Evolutionary conservation across 2,888 invertebrate genomes (phyloP), one percentile per base, ranked within the genome.

Genomic region (Spodoptera littoralis): DNA sequence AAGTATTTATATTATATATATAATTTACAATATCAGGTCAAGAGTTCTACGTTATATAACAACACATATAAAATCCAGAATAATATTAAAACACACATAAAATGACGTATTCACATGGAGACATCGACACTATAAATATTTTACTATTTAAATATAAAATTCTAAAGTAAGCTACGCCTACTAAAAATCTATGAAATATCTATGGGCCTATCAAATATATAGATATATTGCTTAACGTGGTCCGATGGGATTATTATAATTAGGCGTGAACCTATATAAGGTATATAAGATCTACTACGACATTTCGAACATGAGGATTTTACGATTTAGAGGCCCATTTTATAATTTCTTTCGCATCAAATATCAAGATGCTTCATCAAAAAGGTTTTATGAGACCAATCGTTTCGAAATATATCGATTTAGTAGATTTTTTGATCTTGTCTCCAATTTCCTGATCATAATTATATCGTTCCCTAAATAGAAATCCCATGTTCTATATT

Each of bases 181-280:
- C 88, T 79, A 81, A 84, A 65, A 81, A 77, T 83, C 87, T 92
- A 90, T 86, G 88, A 88, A 88, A 85, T 84, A 83, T 82, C 86
- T 89, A 84, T 88, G 88, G 88, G 87, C 82, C 88, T 92, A 92
- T 89, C 82, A 89, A 89, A 90, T 89, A 90, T 88, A 90, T 83
- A 91, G 76, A 88, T 87, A 89, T 93, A 93, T 94, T 94, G 94
- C 93, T 94, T 93, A 92, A 89, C 87, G 84, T 94, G 94, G 93
- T 94, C 93, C 94, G 84, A 92, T 91, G 91, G 92, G 90, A 87
- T 90, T 87, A 86, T 89, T 88, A 88, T 84, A 83, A 83, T 87
- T 89, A 91, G 88, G 87, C 84, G 77, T 86, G 80, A 88, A 87
- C 85, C 89, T 86, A 87, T 72, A 56, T 75, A 79, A 79, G 71